phyloP scores from a whole-genome alignment of 2,113 vertebrate species.

The Urocolius indicus region DNA sequence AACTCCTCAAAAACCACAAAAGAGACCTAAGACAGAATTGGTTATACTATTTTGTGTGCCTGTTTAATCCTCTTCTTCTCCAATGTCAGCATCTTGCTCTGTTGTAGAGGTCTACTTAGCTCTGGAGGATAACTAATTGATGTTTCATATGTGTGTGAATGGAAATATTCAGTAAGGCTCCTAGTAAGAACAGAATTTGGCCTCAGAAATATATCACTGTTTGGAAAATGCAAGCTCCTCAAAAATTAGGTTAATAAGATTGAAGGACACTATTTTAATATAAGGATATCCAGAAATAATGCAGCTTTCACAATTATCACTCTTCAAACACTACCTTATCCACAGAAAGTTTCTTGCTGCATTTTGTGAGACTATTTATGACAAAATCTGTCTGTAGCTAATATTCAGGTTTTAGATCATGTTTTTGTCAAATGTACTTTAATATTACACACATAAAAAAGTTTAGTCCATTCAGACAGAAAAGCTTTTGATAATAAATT shows the following conservation, averaged over 20 bases:
- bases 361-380: not conserved
- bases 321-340: not conserved
- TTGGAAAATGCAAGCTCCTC: not conserved
- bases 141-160: rapidly evolving
- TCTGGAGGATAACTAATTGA: not conserved
- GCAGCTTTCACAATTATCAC: not conserved
- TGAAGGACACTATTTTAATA: not conserved
- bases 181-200: not conserved
- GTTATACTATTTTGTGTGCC: not conserved
- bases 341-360: not conserved
- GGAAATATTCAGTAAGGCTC: not conserved
- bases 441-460: not conserved
- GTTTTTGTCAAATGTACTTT: not conserved
- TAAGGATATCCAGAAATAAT: not conserved
- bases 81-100: not conserved
- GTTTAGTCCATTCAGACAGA: not conserved
- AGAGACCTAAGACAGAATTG: not conserved
- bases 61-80: not conserved
- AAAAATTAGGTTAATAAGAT: not conserved
- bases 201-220: not conserved
- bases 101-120: not conserved
- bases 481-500: not conserved
- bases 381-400: not conserved
- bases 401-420: not conserved
- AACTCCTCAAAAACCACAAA: not conserved